Conservation (phyloP, 1,140 invertebrate species). For the Mercenaria mercenaria region DNA sequence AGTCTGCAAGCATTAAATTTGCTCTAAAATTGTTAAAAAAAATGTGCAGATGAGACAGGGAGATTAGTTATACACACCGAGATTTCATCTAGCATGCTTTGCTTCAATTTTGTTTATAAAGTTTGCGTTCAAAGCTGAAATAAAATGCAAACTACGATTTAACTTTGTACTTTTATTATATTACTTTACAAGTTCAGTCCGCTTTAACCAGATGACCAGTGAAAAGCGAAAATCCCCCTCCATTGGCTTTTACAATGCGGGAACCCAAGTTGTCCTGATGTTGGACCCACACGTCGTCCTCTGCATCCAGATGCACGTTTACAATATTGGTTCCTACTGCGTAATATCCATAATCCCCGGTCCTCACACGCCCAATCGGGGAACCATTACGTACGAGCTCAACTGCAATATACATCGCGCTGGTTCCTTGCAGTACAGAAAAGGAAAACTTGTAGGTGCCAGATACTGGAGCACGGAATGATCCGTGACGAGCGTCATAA, state of each 20-base stretch:
- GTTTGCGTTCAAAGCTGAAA: too few relatives aligned
- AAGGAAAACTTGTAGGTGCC: constrained; percentile 61
- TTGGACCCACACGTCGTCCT: constrained; percentile 54
- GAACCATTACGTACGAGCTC: constrained; percentile 44
- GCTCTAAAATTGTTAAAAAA: too few relatives aligned
- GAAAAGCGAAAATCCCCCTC: constrained; percentile 49
- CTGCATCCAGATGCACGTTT: constrained; percentile 37
- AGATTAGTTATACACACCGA: too few relatives aligned
- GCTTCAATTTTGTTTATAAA: too few relatives aligned
- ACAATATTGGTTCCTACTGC: constrained; percentile 51
- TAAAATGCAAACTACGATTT: too few relatives aligned
- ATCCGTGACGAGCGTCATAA: constrained; percentile 40
- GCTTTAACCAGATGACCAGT: constrained; percentile 50
- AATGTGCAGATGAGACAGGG: too few relatives aligned
- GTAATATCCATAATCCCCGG: constrained; percentile 39
- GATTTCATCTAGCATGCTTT: too few relatives aligned
- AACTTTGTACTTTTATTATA: too few relatives aligned
- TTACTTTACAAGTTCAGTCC: too few relatives aligned
- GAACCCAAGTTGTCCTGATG: constrained; percentile 12
- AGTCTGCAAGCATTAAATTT: too few relatives aligned
- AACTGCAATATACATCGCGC: constrained; percentile 11
- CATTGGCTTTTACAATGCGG: background rate
- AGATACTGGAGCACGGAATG: constrained; percentile 48
- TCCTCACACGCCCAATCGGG: constrained; percentile 44
- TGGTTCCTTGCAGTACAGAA: constrained; percentile 51